Evolutionary conservation across 2,888 invertebrate species (phyloP), one percentile per base, ranked within the genome.

Genomic region (Ormyrus pomaceus): DNA sequence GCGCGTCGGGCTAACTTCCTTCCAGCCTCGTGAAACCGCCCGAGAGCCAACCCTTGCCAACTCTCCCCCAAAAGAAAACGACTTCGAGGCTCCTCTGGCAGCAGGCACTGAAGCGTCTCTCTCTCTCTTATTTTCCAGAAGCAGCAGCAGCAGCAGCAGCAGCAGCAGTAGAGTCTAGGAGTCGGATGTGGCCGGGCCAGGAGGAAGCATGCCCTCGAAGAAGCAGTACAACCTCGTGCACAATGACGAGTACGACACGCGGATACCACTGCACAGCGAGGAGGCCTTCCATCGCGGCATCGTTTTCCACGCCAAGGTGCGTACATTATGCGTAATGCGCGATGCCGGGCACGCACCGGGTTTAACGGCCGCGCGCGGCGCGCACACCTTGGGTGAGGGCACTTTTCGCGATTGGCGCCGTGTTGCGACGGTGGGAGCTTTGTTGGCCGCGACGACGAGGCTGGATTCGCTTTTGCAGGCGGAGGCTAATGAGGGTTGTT

Each of bases 211-310:
- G 96, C 96, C 96, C 90, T 95, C 96, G 88, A 96, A 95, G 91
- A 96, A 95, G 91, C 95, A 95, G 88, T 99, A 99, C 93, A 96
- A 98, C 92, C 93, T 98, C 92, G 98, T 99, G 88, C 96, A 97
- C 87, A 97, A 97, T 91, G 99, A 99, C 92, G 98, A 98, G 89
- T 97, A 96, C 91, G 99, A 99, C 91, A 95, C 96, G 83, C 94
- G 98, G 89, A 97, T 99, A 89, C 98, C 99, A n/a, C 92, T 99
- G 85, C 98, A 99, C 91, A 96, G 98, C 81, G 99, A 99, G 85
- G 98, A 98, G 92, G 98, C 98, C 83, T 99, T 99, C 92, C 95
- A 97, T 86, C 97, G 97, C 91, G 99, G 99, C 86, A 98, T 99
- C 91, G 95, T 96, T 87, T 99, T 99, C 92, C 96, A 97, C 92